Percentiles rank a stretch among this genome's conserved stretches.
phyloP scores from a whole-genome alignment of 2,113 vertebrate genomes.

The Anser cygnoides region DNA sequence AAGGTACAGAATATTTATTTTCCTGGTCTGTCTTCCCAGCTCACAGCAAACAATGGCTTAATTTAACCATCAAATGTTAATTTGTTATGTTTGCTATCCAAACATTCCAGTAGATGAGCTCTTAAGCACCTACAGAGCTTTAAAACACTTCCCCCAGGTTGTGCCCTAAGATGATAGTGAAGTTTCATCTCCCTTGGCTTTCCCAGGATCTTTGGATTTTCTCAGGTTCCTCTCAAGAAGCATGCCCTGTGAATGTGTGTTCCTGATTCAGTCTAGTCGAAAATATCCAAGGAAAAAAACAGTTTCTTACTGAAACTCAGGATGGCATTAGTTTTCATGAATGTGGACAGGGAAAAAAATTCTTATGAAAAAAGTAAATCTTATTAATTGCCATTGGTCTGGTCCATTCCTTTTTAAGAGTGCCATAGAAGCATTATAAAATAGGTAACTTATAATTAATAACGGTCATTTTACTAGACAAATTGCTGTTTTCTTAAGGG shows the following conservation, averaged over 20 bases:
- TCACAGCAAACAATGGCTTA: not conserved
- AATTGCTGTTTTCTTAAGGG: not conserved
- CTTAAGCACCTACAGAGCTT: not conserved
- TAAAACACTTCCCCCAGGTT: not conserved
- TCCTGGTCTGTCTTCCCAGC: not conserved
- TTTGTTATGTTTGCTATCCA: not conserved
- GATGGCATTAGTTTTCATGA: not conserved
- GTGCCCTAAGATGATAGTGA: not conserved
- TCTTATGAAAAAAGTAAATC: not conserved
- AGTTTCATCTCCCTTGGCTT: not conserved
- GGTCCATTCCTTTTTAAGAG: not conserved
- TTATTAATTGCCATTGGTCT: not conserved
- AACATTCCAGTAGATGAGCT: not conserved
- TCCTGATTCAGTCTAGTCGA: not conserved
- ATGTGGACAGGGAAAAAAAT: not conserved
- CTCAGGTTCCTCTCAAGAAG: not conserved
- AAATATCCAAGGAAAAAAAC: not conserved
- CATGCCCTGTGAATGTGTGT: not conserved
- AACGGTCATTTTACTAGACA: not conserved
- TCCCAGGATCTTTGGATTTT: not conserved
- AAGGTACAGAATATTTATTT: not conserved
- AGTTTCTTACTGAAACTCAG: not conserved
- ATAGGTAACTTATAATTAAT: not conserved
- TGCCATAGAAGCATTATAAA: not conserved
- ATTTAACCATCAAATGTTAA: slow-evolving; percentile 8